Percentiles rank a stretch among this genome's conserved stretches.
These are phyloP conservation scores for Desmophyllum pertusum DNA, from an alignment of 92 coral and sea anemone genomes.

Conservation along the genomic window DNA sequence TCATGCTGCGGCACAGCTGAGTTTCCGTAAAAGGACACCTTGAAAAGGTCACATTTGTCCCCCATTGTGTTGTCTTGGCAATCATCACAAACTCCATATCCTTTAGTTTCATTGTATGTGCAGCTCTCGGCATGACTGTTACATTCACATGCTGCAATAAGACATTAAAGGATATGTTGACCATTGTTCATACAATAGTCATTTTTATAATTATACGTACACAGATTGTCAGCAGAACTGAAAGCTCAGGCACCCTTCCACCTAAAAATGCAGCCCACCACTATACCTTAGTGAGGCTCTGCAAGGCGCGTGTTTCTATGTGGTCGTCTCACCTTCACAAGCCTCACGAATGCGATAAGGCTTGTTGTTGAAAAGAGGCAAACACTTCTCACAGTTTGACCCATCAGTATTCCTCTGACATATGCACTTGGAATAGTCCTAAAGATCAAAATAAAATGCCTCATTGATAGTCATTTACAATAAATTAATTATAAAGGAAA, in stretches of 20 bases:
- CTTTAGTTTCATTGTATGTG: conserved; percentile 62
- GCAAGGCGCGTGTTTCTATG: no score
- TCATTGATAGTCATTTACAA: no score
- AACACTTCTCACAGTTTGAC: conserved; percentile 78
- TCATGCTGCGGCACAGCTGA: conserved; percentile 61
- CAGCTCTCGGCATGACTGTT: conserved; percentile 86
- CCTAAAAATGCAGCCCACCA: no score
- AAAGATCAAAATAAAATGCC: not conserved
- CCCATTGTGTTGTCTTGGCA: conserved; percentile 89
- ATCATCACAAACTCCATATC: conserved; percentile 87
- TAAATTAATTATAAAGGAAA: no score
- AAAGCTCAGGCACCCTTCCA: no score
- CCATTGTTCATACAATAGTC: no score
- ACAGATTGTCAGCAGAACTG: no score
- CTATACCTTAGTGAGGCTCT: no score
- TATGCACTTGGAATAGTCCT: conserved; percentile 76
- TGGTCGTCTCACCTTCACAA: conserved; percentile 75
- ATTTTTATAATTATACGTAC: no score
- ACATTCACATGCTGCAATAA: conserved; percentile 81
- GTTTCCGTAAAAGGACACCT: conserved; percentile 74
- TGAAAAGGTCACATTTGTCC: conserved; percentile 81
- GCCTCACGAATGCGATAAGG: conserved; percentile 71
- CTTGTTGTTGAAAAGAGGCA: conserved; percentile 85
- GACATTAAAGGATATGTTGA: no score
- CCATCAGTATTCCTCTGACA: conserved; percentile 91